Base-by-base conservation (phyloP, 2,888 invertebrate genomes). In the Cataglyphis albicans region DNA sequence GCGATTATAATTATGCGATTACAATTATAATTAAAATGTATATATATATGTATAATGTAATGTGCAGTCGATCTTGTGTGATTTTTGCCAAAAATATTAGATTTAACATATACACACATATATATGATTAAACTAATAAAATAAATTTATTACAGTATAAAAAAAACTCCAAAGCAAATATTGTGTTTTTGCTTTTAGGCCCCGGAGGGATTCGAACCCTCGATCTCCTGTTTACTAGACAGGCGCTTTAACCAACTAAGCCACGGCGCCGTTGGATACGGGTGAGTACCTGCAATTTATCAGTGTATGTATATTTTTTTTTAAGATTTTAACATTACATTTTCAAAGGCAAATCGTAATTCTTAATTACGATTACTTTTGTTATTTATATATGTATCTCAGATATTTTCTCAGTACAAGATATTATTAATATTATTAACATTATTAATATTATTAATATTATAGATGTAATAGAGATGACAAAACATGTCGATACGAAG, bases 171-270 rank as follows among this genome's bases (percentile, higher is more conserved):
- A 2, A 80, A 83, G 18, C 57, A 72, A 81, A 3, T 10, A 7
- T 7, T 38, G 0, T 38, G 0, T 38, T 65, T 21, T 21, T 7
- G 15, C 74, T 78, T 70, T 6, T 9, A 96, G 96, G 96, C 96
- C 95, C 96, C 96, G 96, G 95, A 95, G 96, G 95, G 96, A 96
- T 96, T 96, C 96, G 96, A 96, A 96, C 96, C 95, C 96, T 95
- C 95, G 96, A 96, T 96, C 96, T 96, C 96, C 96, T 96, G 96
- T 96, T 96, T 96, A 96, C 96, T 96, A 96, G 96, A 96, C 96
- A 96, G 96, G 96, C 96, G 96, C 96, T 96, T 96, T 96, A 96
- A 97, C 97, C 97, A 97, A 97, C 97, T 97, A 97, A 97, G 97
- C 97, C 96, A 96, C 96, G 95, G 95, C 96, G 96, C 97, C 97